Evolutionary conservation across 1,140 invertebrate species (phyloP).

Genomic region (Protaetia brevitarsis): DNA sequence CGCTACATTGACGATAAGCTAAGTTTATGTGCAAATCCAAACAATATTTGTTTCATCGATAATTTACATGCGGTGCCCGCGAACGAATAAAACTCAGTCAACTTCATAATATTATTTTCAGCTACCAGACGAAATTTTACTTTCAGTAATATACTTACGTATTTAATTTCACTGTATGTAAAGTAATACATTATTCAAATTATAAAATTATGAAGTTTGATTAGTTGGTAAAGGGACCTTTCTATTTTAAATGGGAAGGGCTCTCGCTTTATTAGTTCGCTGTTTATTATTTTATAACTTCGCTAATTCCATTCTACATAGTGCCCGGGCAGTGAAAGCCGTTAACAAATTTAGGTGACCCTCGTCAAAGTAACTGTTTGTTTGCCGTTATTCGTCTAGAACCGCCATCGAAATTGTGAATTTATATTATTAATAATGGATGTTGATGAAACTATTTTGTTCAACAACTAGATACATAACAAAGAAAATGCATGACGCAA

Average conservation of each 20-base stretch:
- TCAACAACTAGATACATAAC: neutral
- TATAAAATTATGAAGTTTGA: neutral
- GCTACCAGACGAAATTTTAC: neutral
- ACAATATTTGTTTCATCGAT: too few relatives aligned
- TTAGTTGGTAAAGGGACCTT: neutral
- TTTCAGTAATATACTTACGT: too few relatives aligned
- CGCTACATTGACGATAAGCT: neutral
- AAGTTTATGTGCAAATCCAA: neutral
- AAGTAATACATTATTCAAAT: neutral
- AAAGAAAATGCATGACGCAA: too few relatives aligned
- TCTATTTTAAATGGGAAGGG: neutral
- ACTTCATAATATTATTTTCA: neutral
- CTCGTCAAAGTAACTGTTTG: slow-evolving; percentile 13
- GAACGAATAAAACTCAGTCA: too few relatives aligned
- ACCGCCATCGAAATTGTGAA: neutral
- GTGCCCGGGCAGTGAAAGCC: neutral
- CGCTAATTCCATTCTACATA: slow-evolving; percentile 6
- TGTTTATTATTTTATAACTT: slow-evolving; percentile 9
- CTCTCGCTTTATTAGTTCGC: neutral
- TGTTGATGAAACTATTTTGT: neutral
- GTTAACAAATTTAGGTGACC: neutral
- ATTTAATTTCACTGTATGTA: neutral
- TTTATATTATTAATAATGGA: neutral
- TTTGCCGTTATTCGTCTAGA: neutral
- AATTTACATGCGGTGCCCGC: too few relatives aligned